These are phyloP conservation scores for Trachelus troglodyta DNA, from an alignment of 2,888 invertebrate species.

Conservation along the genomic window DNA sequence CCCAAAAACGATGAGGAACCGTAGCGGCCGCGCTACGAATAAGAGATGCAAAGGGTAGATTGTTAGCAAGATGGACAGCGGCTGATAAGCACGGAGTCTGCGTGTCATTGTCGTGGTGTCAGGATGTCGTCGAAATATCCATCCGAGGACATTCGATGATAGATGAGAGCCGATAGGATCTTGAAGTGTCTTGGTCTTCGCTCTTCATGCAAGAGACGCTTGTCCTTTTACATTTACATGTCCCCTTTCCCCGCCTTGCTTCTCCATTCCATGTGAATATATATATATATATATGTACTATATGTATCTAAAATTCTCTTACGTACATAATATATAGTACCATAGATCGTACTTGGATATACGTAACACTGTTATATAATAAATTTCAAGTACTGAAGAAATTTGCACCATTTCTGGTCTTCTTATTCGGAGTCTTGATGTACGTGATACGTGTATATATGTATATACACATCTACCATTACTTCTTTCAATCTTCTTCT, in stretches of 20 bases:
- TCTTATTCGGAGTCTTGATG: not conserved
- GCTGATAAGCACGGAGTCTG: constrained; percentile 3
- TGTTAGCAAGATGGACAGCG: constrained; percentile 7
- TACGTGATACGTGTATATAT: not conserved
- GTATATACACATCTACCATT: not conserved
- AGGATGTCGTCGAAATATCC: constrained; percentile 7
- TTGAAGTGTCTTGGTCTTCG: not conserved
- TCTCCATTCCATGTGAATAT: not conserved
- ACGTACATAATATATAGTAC: not conserved
- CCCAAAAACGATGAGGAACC: not conserved
- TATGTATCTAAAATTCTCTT: not conserved
- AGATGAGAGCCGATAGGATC: constrained; percentile 3
- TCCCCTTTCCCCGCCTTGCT: not conserved
- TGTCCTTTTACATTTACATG: not conserved
- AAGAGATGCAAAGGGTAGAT: not conserved
- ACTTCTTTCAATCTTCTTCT: not conserved
- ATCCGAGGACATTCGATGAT: constrained; percentile 5
- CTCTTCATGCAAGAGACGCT: not conserved
- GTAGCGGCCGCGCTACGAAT: not conserved
- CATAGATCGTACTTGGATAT: not conserved
- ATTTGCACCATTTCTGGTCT: not conserved
- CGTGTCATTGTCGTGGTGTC: constrained; percentile 3
- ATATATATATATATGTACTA: not conserved
- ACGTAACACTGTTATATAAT: not conserved
- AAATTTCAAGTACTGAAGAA: not conserved